Percentiles rank a stretch among this genome's conserved stretches.
phyloP scores from a whole-genome alignment of 2,888 invertebrate species.

The Ligdia adustata region DNA sequence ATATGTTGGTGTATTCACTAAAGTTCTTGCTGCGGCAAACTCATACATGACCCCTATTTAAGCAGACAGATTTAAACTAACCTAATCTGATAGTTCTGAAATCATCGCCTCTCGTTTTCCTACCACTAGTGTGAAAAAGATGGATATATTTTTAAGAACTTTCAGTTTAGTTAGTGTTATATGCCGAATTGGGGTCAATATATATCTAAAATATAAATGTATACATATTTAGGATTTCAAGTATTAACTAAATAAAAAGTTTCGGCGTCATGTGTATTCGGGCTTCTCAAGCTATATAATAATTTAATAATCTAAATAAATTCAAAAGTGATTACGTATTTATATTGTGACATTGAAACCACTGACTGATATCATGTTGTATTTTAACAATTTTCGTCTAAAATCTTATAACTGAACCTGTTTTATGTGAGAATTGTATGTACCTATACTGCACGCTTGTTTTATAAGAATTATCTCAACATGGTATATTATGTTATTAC shows the following conservation, averaged over 20 bases:
- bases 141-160: too few relatives aligned
- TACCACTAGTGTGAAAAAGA: too few relatives aligned
- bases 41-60: neutral
- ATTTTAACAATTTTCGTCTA: neutral
- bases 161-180: too few relatives aligned
- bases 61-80: neutral
- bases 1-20: neutral
- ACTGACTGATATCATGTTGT: neutral
- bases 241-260: slow-evolving; percentile 4
- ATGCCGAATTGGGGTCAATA: too few relatives aligned
- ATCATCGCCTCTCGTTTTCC: too few relatives aligned
- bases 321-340: too few relatives aligned
- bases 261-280: too few relatives aligned
- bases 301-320: too few relatives aligned
- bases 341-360: slow-evolving; percentile 2
- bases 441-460: too few relatives aligned
- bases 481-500: neutral
- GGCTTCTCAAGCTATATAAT: slow-evolving; percentile 3
- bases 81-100: too few relatives aligned
- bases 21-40: neutral
- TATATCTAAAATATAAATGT: too few relatives aligned
- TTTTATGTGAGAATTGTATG: neutral
- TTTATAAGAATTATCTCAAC: too few relatives aligned
- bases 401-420: neutral
- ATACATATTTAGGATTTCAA: neutral